These are phyloP conservation scores for Eristalinus aeneus DNA, from an alignment of 2,888 invertebrate genomes.

Conservation along the genomic window DNA sequence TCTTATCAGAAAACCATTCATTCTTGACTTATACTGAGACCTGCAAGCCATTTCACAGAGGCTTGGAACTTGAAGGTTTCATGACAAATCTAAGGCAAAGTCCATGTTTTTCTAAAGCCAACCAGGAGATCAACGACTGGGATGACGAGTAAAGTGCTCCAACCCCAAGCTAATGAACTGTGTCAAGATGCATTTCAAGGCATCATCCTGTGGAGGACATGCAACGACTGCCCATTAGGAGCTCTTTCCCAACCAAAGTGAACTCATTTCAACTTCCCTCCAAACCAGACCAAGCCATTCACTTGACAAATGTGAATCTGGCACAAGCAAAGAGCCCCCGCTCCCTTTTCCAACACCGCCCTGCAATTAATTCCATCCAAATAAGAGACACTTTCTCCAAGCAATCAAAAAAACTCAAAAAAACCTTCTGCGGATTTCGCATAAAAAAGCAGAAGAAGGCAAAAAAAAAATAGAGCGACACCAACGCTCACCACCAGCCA, in stretches of 20 bases:
- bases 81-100: too few species aligned
- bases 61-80: too few species aligned
- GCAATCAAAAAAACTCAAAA: conserved; percentile 24
- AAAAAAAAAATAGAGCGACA: not conserved
- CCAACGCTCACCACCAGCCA: not conserved
- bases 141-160: too few species aligned
- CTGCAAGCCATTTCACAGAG: too few species aligned
- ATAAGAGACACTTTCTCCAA: conserved; percentile 13
- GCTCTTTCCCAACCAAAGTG: not conserved
- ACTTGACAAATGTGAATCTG: not conserved
- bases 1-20: too few species aligned
- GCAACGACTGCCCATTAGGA: not conserved
- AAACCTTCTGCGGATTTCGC: conserved; percentile 21
- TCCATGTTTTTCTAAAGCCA: too few species aligned
- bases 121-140: too few species aligned
- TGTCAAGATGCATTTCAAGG: not conserved
- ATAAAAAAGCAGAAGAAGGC: not conserved
- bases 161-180: not conserved
- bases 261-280: not conserved
- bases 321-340: not conserved
- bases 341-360: not conserved
- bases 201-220: not conserved
- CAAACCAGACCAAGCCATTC: not conserved
- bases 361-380: conserved; percentile 34
- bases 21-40: too few species aligned